Conservation (phyloP, 2,113 vertebrate genomes). For the Podiceps cristatus region DNA sequence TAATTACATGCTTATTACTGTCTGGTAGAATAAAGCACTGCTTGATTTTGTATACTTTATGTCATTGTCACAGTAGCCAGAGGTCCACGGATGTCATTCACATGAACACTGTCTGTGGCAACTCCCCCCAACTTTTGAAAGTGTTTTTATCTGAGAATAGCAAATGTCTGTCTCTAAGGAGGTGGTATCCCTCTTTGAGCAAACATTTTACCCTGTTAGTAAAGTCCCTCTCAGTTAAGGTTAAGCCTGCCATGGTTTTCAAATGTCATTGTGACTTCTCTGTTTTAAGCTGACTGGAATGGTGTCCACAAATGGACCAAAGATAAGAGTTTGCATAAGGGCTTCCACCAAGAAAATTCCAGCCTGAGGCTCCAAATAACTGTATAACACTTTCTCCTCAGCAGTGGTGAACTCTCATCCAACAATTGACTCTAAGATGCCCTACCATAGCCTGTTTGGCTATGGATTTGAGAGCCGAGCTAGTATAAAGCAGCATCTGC, state of each 20-base stretch:
- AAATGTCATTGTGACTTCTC: not conserved
- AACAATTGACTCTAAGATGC: not conserved
- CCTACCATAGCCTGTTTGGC: not conserved
- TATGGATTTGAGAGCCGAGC: accelerated
- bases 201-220: constrained; percentile 9
- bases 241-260: not conserved
- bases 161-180: not conserved
- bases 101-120: not conserved
- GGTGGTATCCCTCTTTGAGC: not conserved
- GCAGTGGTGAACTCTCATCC: not conserved
- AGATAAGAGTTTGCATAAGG: not conserved
- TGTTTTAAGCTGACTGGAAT: not conserved
- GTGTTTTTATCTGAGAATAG: not conserved
- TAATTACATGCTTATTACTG: constrained; percentile 75
- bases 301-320: not conserved
- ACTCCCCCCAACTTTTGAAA: constrained; percentile 37
- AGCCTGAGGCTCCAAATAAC: not conserved
- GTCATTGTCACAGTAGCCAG: constrained; percentile 31
- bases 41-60: constrained; percentile 53
- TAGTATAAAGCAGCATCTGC: not conserved
- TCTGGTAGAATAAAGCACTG: constrained; percentile 64
- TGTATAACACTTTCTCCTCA: not conserved
- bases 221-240: not conserved
- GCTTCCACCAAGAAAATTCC: not conserved
- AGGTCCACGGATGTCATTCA: constrained; percentile 4